Evolutionary conservation across 1,140 invertebrate species (phyloP), one percentile per base, ranked within the genome.

Genomic region (Dreissena rostriformis): DNA sequence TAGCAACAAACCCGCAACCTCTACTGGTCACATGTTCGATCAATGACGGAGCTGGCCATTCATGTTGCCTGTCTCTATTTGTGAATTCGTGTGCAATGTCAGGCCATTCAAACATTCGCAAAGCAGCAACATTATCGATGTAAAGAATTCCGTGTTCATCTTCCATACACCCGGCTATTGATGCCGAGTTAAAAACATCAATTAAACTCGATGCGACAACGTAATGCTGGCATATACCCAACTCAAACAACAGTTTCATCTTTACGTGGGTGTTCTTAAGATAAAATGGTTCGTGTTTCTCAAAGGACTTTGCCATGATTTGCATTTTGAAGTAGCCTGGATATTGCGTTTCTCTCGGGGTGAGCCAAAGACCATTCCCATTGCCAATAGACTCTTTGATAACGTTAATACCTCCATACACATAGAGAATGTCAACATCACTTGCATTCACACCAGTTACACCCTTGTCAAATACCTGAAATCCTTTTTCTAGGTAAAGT

Each of bases 321-420:
- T 19, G 67, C 29, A 79, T 22, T 76, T 76, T 82, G 14, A 75
- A 49, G 55, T 76, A 82, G 14, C 81, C 81, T 5, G 61, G 72
- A 68, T 29, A 67, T 24, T 29, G 2, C 49, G 81, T 82, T 67
- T 82, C 52, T 70, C 49, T 73, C 51, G 15, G 26, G 19, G 11
- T 49, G 1, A 75, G 39, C 39, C 39, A 76, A 51, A 19, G 22
- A 7, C 29, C 22, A 12, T 55, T 19, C 72, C 24, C 51, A n/a
- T n/a, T 11, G 19, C 5, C 26, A 19, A 14, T 39, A 10, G 0
- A 22, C 7, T 75, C 39, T 75, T 75, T 26, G 52, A 39, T 39
- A 39, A 82, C 63, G 8, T 49, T 53, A 29, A 76, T 17, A 6
- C 81, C 81, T 67, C 61, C 51, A 63, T 75, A 82, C 29, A 57